Evolutionary conservation across 2,113 vertebrate species (phyloP).

Genomic region (Tragulus kanchil): DNA sequence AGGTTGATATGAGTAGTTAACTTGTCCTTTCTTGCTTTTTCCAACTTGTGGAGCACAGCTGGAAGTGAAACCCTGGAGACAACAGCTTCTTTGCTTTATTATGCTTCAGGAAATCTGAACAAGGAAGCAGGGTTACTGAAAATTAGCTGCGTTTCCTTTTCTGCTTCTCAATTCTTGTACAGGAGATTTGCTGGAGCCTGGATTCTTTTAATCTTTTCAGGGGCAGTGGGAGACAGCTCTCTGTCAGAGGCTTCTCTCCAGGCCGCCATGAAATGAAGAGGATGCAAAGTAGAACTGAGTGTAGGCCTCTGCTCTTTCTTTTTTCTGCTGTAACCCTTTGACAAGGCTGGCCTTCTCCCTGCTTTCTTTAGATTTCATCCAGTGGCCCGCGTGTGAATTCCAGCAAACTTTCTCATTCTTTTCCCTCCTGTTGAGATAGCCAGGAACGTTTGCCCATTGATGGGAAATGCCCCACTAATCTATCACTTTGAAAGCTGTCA

Average conservation of each 20-base stretch:
- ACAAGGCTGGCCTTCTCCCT: neutral
- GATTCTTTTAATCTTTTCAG: conserved; percentile 60
- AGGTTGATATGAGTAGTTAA: conserved; percentile 33
- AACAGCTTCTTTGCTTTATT: conserved; percentile 54
- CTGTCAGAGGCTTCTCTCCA: conserved; percentile 51
- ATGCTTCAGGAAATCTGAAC: conserved; percentile 31
- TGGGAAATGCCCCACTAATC: conserved; percentile 65
- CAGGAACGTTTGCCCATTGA: conserved; percentile 64
- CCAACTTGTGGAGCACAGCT: conserved; percentile 64
- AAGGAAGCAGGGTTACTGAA: conserved; percentile 41
- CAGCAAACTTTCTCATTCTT: conserved; percentile 59
- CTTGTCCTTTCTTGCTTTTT: conserved; percentile 65
- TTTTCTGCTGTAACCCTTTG: neutral
- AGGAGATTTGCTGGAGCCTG: neutral
- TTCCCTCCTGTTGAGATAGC: conserved; percentile 29
- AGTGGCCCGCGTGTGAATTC: neutral
- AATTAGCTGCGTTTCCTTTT: conserved; percentile 56
- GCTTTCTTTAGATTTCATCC: conserved; percentile 57
- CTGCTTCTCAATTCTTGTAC: neutral
- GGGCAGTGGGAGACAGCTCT: conserved; percentile 12
- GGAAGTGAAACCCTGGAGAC: conserved; percentile 47
- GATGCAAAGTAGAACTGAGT: neutral
- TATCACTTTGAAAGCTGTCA: conserved; percentile 57
- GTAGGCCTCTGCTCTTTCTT: neutral
- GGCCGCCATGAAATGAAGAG: conserved; percentile 51